Evolutionary conservation across 37 sponge, comb jelly and placozoan genomes (phyloP).

Genomic region (Halisarca cf. caerulea): DNA sequence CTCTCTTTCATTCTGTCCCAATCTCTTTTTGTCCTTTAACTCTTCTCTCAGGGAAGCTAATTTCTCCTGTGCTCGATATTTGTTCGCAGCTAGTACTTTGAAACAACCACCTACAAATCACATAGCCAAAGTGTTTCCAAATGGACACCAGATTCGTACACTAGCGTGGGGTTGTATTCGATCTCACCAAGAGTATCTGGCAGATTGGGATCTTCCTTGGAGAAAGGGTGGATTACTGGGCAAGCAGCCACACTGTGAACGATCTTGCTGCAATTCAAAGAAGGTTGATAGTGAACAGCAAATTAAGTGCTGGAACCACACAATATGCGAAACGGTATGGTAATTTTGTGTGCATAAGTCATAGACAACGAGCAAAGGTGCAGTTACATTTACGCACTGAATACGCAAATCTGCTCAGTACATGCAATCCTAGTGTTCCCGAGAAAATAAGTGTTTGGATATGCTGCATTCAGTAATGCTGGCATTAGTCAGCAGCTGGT

Average conservation of each 20-base stretch:
- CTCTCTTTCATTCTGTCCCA: not conserved
- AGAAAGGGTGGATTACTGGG: not conserved
- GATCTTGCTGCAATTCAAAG: not conserved
- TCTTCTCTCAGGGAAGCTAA: slow-evolving; percentile 28
- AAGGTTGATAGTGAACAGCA: not conserved
- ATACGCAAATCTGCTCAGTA: no score
- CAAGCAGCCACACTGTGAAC: slow-evolving; percentile 1
- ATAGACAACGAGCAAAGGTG: no score
- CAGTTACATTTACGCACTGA: no score
- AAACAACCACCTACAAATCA: slow-evolving; percentile 51
- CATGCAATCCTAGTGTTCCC: no score
- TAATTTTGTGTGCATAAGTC: no score
- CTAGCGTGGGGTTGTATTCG: not conserved
- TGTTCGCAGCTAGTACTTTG: slow-evolving; percentile 65
- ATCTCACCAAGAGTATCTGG: not conserved
- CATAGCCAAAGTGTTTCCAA: not conserved
- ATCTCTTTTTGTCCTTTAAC: not conserved
- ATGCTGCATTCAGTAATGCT: no score
- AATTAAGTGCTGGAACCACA: not conserved
- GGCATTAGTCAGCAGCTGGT: no score
- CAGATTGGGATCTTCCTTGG: not conserved
- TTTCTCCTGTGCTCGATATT: slow-evolving; percentile 44
- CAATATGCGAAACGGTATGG: no score
- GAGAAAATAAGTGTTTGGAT: no score
- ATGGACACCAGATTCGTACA: not conserved